Percentiles rank a stretch among this genome's conserved stretches.
These are phyloP conservation scores for Atractosteus spatula DNA, from an alignment of 2,113 vertebrate genomes.

Conservation along the genomic window DNA sequence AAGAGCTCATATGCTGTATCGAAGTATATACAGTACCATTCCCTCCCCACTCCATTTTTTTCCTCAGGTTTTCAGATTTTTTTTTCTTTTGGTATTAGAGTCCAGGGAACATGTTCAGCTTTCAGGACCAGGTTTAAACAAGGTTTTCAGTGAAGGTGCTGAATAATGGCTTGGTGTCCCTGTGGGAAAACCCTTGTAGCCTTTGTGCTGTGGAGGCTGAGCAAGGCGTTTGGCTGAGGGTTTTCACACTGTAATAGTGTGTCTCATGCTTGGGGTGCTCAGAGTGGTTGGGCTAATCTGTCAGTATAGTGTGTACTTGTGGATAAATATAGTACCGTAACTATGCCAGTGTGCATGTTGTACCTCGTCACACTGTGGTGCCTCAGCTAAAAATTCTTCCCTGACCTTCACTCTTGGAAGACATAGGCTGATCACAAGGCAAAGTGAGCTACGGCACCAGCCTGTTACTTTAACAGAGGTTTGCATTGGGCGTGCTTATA, in stretches of 20 bases:
- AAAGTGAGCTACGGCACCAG: conserved; percentile 39
- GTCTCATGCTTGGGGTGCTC: conserved; percentile 70
- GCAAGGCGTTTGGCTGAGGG: conserved; percentile 14
- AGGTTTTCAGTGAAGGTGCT: too few relatives aligned
- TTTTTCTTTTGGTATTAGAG: too few relatives aligned
- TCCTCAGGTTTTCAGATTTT: too few relatives aligned
- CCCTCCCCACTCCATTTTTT: too few relatives aligned
- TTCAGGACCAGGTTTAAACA: too few relatives aligned
- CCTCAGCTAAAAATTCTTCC: conserved; percentile 86
- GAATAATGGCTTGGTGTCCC: background rate
- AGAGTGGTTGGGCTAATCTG: conserved; percentile 76
- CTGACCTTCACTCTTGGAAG: conserved; percentile 79
- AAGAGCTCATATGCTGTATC: too few relatives aligned
- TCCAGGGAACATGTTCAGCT: too few relatives aligned
- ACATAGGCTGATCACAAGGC: conserved; percentile 62
- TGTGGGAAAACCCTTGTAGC: background rate
- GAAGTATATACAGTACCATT: too few relatives aligned
- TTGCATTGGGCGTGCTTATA: background rate
- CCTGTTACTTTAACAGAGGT: conserved; percentile 11
- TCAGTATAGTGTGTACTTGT: conserved; percentile 81
- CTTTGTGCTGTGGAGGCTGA: background rate
- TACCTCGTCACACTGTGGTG: conserved; percentile 75
- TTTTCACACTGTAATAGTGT: conserved; percentile 60
- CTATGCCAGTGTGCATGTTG: conserved; percentile 73
- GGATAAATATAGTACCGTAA: conserved; percentile 90